A percentile compares a stretch with the other conserved stretches of the same genome.
Evolutionary conservation across 1,140 invertebrate species (phyloP).

Genomic region (Dendroctonus ponderosae): DNA sequence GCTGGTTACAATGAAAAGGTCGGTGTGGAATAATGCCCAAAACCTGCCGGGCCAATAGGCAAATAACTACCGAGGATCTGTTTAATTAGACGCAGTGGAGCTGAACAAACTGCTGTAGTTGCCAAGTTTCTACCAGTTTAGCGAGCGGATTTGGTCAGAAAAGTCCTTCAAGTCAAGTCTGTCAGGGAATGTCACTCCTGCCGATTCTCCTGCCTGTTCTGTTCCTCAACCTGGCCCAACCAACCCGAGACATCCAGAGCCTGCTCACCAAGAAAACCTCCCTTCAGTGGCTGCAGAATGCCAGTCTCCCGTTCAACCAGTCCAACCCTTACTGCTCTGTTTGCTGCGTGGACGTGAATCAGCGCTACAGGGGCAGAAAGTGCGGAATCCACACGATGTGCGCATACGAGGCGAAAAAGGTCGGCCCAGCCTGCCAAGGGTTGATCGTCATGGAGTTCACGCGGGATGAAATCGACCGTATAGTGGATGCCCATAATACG

Average conservation of each 20-base stretch:
- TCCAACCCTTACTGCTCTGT: conserved; percentile 38
- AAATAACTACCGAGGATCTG: no score
- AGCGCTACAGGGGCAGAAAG: conserved; percentile 31
- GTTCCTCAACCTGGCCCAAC: no score
- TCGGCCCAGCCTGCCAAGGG: conserved; percentile 41
- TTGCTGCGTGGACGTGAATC: conserved; percentile 39
- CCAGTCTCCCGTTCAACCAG: neutral
- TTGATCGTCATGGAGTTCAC: conserved; percentile 41
- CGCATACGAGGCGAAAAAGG: conserved; percentile 31
- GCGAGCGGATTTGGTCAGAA: no score
- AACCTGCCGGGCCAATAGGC: no score
- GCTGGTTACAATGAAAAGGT: no score
- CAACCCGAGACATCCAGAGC: neutral
- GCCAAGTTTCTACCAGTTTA: no score
- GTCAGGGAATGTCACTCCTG: no score
- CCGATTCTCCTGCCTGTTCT: no score
- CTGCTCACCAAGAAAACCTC: conserved; percentile 21
- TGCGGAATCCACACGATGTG: conserved; percentile 44
- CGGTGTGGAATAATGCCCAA: no score
- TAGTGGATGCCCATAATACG: conserved; percentile 54
- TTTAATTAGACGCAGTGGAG: no score
- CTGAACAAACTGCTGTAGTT: no score
- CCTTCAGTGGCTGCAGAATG: conserved; percentile 17
- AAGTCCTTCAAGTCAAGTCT: no score
- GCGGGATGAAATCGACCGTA: conserved; percentile 40